phyloP scores from a whole-genome alignment of 2,888 invertebrate species.

The Spilarctia lutea region DNA sequence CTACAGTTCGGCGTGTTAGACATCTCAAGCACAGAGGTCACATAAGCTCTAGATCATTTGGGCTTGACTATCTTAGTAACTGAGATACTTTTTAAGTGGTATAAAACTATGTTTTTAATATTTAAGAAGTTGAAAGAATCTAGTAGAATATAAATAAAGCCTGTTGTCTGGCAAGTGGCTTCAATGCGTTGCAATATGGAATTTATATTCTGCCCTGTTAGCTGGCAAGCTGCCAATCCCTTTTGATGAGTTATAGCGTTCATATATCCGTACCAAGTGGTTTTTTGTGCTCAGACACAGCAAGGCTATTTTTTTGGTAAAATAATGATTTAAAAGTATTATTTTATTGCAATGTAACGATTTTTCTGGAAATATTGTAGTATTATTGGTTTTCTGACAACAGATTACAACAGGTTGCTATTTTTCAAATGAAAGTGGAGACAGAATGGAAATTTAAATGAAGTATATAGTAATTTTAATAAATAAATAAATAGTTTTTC shows the following conservation, averaged over 20 bases:
- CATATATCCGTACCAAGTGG: constrained; percentile 52
- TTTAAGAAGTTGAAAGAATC: constrained; percentile 36
- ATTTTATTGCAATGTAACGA: constrained; percentile 13
- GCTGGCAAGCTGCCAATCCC: constrained; percentile 54
- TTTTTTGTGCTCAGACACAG: constrained; percentile 36
- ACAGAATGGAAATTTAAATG: not conserved
- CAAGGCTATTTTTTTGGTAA: constrained; percentile 33
- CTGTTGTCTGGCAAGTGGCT: constrained; percentile 45
- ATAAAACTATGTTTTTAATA: constrained; percentile 6
- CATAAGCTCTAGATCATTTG: not conserved
- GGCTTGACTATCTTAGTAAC: not conserved
- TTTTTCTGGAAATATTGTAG: not conserved
- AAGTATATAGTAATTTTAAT: too few species aligned
- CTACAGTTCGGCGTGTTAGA: too few species aligned
- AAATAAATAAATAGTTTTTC: too few species aligned
- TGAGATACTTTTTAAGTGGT: not conserved
- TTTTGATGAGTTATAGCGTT: constrained; percentile 64
- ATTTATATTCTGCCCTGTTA: constrained; percentile 63
- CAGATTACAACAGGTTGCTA: not conserved
- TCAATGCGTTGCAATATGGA: constrained; percentile 60
- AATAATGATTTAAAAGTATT: constrained; percentile 18
- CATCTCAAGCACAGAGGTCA: too few species aligned
- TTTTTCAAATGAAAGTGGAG: not conserved
- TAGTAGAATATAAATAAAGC: constrained; percentile 56
- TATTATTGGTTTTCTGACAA: not conserved